Percentiles rank a stretch among this genome's conserved stretches.
Evolutionary conservation across 2,888 invertebrate species (phyloP).

Genomic region (Dicranocentrus wangi): DNA sequence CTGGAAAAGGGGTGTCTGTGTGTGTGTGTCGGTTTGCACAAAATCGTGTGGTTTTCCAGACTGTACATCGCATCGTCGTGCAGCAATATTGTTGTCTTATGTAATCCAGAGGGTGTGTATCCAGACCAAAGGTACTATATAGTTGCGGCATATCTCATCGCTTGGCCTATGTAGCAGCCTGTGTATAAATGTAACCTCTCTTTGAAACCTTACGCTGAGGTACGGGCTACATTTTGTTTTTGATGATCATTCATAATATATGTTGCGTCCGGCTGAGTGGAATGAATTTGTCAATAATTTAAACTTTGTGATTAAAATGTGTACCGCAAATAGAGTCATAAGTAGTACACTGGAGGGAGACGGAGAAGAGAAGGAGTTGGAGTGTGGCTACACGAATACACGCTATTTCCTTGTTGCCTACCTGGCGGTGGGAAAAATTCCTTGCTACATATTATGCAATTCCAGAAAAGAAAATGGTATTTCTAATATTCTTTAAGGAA

Average conservation of each 20-base stretch:
- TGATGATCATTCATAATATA: constrained; percentile 47
- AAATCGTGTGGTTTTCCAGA: too few relatives aligned
- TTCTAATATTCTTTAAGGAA: constrained; percentile 9
- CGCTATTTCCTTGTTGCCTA: constrained; percentile 5
- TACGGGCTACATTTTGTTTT: constrained; percentile 16
- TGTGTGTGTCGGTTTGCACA: too few relatives aligned
- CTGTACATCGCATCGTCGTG: too few relatives aligned
- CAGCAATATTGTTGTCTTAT: too few relatives aligned
- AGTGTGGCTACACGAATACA: not conserved
- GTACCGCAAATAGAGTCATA: constrained; percentile 34
- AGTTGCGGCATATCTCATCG: too few relatives aligned
- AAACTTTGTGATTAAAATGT: constrained; percentile 50
- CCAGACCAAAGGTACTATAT: not conserved
- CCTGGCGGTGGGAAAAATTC: constrained; percentile 42
- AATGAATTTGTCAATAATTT: constrained; percentile 60
- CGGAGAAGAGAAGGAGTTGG: too few relatives aligned
- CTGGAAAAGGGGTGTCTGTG: constrained; percentile 39
- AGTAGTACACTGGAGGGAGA: not conserved
- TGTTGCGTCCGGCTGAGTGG: constrained; percentile 38
- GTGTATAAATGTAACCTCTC: too few relatives aligned
- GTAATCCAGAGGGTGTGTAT: not conserved
- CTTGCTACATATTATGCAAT: not conserved
- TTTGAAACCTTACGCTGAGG: constrained; percentile 2
- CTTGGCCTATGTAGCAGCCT: too few relatives aligned
- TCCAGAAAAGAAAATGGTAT: not conserved